Evolutionary conservation across 1,140 invertebrate species (phyloP), one percentile per base, ranked within the genome.

Genomic region (Acromyrmex heyeri): DNA sequence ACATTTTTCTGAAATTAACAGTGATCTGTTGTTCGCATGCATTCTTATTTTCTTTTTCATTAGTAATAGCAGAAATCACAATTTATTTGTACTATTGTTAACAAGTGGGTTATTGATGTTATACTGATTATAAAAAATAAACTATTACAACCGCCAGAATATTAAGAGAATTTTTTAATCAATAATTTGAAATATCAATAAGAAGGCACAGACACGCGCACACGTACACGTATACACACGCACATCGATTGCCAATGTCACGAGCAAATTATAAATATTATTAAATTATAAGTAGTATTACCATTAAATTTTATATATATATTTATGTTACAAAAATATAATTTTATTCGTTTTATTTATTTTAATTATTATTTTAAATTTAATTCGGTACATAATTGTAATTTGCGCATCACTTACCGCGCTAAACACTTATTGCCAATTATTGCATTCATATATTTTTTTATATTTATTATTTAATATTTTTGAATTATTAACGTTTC

Each of bases 201-300:
- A 38, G 38, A 62, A 34, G 30, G n/a, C n/a, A 79, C 14, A 55
- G 6, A 77, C 48, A 77, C 5, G 10, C n/a, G 8, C 18, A 44
- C 1, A 62, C 6, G 16, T 1, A 61, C 3, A 69, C 21, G 14
- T 12, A 67, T 34, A 83, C 57, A 55, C 38, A n/a, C 50, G 76
- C 61, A 83, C 81, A 55, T 72, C 64, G 14, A 86, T 44, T 44
- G 50, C 55, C 83, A 75, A 72, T 34, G 50, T 83, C 77, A 55
- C 73, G 24, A 73, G 5, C 24, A 34, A 38, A 16, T 44, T 65
- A 2, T 50, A 27, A 79, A 72, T 10, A 16, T 27, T 3, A 44
- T 6, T 59, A 18, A 59, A 38, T 81, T 30, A 27, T 16, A 65
- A 67, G 1, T 53, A 38, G 8, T 10, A 38, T 61, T 27, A 55